phyloP scores from a whole-genome alignment of 1,140 invertebrate species.

The Potamilus streckersoni region DNA sequence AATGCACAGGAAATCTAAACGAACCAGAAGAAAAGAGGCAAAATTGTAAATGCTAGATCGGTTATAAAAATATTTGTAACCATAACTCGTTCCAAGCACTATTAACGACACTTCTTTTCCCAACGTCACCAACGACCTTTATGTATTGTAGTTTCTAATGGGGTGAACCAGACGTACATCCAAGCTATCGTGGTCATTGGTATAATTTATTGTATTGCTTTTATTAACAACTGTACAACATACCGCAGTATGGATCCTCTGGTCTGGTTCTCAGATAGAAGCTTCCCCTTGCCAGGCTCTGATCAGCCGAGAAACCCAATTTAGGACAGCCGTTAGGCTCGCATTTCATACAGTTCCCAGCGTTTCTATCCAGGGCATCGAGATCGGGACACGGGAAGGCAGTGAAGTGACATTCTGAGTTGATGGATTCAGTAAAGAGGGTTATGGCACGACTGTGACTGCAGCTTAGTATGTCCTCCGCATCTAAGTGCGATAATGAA shows the following conservation, averaged over 20 bases:
- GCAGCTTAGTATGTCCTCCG: constrained; percentile 75
- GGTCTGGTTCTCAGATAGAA: constrained; percentile 45
- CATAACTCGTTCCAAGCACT: too few relatives aligned
- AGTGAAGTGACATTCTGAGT: constrained; percentile 78
- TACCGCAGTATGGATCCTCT: constrained; percentile 44
- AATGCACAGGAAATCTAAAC: too few relatives aligned
- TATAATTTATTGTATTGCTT: too few relatives aligned
- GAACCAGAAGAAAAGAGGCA: too few relatives aligned
- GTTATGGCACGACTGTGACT: constrained; percentile 89
- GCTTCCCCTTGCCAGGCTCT: constrained; percentile 43
- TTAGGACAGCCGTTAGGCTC: constrained; percentile 80
- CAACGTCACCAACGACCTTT: too few relatives aligned
- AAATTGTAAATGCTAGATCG: too few relatives aligned
- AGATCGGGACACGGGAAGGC: constrained; percentile 72
- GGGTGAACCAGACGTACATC: too few relatives aligned
- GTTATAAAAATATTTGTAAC: too few relatives aligned
- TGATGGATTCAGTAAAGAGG: constrained; percentile 89
- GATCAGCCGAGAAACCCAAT: constrained; percentile 84
- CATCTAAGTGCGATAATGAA: constrained; percentile 31
- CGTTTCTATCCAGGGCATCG: constrained; percentile 75
- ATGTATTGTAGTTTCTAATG: too few relatives aligned
- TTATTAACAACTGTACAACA: background rate
- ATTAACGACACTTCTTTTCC: too few relatives aligned
- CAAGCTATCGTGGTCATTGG: too few relatives aligned
- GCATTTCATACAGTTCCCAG: constrained; percentile 80